Evolutionary conservation across 2,113 vertebrate genomes (phyloP).

Genomic region (Pseudopodoces humilis): DNA sequence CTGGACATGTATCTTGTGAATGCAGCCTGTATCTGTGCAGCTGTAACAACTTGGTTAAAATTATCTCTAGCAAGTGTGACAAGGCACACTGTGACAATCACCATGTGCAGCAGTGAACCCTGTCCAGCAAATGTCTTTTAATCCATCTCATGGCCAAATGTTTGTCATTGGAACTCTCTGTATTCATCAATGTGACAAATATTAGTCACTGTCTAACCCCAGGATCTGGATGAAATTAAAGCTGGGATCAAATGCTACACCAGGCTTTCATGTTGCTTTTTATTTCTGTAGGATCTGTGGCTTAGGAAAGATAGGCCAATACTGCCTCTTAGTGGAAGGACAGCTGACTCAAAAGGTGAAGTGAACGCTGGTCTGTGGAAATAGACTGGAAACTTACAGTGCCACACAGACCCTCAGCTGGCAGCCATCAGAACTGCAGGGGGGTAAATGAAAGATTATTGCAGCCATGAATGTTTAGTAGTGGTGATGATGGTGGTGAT

Average conservation of each 20-base stretch:
- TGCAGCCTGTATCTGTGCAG: not conserved
- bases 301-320: not conserved
- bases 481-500: no score
- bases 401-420: not conserved
- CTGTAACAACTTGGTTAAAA: not conserved
- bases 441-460: not conserved
- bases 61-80: not conserved
- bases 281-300: not conserved
- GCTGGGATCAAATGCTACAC: not conserved
- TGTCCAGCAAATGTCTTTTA: not conserved
- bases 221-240: not conserved
- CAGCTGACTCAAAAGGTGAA: not conserved
- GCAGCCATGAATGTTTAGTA: not conserved
- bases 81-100: not conserved
- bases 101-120: not conserved
- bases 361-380: not conserved
- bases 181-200: not conserved
- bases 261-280: not conserved
- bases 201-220: not conserved
- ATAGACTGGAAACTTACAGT: rapidly evolving
- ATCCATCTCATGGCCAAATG: not conserved
- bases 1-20: not conserved
- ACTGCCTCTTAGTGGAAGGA: conserved; percentile 36
- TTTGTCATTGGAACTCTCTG: not conserved
- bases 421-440: not conserved